Percentiles rank a stretch among this genome's conserved stretches.
These are phyloP conservation scores for Sminthurinus aureus DNA, from an alignment of 2,888 invertebrate species.

Conservation along the genomic window DNA sequence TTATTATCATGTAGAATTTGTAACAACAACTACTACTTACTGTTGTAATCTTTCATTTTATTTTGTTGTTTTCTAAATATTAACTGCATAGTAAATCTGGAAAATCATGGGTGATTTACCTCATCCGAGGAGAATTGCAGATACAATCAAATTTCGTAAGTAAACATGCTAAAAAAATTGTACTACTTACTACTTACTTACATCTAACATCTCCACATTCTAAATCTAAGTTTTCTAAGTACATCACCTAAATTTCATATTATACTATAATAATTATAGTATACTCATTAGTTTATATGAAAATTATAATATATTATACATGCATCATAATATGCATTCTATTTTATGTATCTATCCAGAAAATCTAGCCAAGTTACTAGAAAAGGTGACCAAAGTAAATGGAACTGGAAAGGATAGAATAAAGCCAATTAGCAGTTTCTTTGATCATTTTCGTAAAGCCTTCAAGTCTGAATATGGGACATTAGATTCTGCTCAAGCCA, in stretches of 20 bases:
- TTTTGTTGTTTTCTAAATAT: background rate
- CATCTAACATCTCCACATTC: too few relatives aligned
- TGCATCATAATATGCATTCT: background rate
- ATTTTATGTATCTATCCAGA: too few relatives aligned
- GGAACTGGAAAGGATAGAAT: background rate
- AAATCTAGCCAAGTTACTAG: conserved; percentile 1
- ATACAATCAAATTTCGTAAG: background rate
- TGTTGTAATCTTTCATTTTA: background rate
- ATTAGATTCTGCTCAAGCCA: conserved; percentile 45
- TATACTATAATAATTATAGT: too few relatives aligned
- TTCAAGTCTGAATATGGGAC: conserved; percentile 38
- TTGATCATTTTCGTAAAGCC: background rate
- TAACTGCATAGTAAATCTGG: too few relatives aligned
- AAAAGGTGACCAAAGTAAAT: background rate
- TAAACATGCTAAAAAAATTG: too few relatives aligned
- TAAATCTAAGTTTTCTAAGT: too few relatives aligned
- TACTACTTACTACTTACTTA: too few relatives aligned
- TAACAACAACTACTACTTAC: background rate
- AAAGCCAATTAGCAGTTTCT: background rate
- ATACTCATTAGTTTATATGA: too few relatives aligned
- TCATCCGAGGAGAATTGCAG: background rate
- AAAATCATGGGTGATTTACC: background rate
- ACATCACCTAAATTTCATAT: too few relatives aligned
- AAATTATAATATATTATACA: too few relatives aligned
- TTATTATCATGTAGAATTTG: background rate